Evolutionary conservation across 2,888 invertebrate species (phyloP), one percentile per base, ranked within the genome.

Genomic region (Cepaea hortensis): DNA sequence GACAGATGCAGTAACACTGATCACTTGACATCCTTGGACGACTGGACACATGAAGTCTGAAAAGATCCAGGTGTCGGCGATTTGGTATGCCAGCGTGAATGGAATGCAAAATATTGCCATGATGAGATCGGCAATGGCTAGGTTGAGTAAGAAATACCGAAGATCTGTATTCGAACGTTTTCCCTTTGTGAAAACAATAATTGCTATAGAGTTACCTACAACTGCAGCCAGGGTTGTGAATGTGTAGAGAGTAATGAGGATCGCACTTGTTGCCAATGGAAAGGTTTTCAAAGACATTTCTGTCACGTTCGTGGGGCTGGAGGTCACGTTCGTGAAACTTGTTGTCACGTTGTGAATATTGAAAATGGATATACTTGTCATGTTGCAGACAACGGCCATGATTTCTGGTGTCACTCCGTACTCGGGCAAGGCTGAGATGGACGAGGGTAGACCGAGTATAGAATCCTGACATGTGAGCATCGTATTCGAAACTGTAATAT

Each of bases 31-130:
- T 92, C 94, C 95, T 89, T 94, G 94, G 83, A 95, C 95, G 7
- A 95, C 91, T 0, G 95, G 94, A 90, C 95, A 95, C 93, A 95
- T 94, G 75, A 93, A 93, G 4, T 93, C 93, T 35, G 94, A 94
- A 91, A 95, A 95, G 70, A 95, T 92, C 95, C 95, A 95, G 55
- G 93, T 92, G 13, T 91, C 90, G 55, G 95, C 90, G 91, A 95
- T 93, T 65, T 94, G 94, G 91, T 93, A 93, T 5, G 95, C 95
- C 90, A 95, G 98, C 3, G 97, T 97, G 93, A 98, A 98, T 4
- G 98, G 98, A 89, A 98, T 97, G 94, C 98, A 98, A 92, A 98
- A 97, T 50, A 97, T 93, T 0, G 98, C 97, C 96, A 98, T 97
- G 86, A 98, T 95, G 88, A 98, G 96, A 94, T 98, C 98, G 72